Conservation (phyloP, 2,888 invertebrate species). For the Chrysolina americana region DNA sequence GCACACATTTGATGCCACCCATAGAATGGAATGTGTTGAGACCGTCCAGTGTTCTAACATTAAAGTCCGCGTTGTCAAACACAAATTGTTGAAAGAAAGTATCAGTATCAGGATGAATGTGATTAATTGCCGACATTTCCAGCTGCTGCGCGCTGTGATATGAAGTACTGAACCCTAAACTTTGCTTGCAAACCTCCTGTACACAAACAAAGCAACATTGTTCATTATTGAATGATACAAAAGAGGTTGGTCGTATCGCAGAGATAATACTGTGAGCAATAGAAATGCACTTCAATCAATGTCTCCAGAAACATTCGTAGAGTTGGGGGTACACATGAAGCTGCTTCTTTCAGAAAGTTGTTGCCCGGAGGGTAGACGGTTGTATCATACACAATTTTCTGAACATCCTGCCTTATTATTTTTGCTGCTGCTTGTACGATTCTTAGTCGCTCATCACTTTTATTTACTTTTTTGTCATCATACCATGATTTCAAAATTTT, state of each 20-base stretch:
- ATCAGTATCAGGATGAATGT: too few species aligned
- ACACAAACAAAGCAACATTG: conserved; percentile 27
- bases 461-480: too few species aligned
- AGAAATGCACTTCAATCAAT: conserved; percentile 28
- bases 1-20: conserved; percentile 30
- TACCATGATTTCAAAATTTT: too few species aligned
- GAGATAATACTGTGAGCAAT: conserved; percentile 30
- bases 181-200: conserved; percentile 26
- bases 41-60: conserved; percentile 22
- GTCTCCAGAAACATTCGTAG: conserved; percentile 28
- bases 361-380: conserved; percentile 25
- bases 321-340: too few species aligned
- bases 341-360: conserved; percentile 24
- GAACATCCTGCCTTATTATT: too few species aligned
- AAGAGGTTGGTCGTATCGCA: conserved; percentile 30
- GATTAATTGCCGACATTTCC: background rate
- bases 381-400: too few species aligned
- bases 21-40: conserved; percentile 26
- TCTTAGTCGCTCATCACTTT: too few species aligned
- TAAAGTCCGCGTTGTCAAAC: background rate
- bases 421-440: too few species aligned
- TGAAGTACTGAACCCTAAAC: conserved; percentile 28
- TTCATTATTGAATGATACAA: conserved; percentile 28
- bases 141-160: conserved; percentile 30
- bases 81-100: too few species aligned